A percentile compares a stretch with the other conserved stretches of the same genome.
Conservation (phyloP, 2,888 invertebrate species). For the Drosophila parthenogenetica region DNA sequence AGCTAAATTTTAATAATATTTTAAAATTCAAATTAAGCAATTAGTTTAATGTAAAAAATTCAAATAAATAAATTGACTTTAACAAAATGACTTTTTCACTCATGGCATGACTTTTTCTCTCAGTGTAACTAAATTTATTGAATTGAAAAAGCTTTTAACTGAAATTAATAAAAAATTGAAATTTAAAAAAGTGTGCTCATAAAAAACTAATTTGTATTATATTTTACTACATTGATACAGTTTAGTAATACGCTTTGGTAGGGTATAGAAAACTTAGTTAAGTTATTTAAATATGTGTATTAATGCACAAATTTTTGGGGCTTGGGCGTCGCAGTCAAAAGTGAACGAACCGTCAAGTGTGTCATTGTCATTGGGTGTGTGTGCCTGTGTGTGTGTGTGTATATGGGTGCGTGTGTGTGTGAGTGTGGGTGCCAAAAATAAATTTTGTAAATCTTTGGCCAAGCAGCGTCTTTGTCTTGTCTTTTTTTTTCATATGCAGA, state of each 20-base stretch:
- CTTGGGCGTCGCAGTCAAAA: constrained; percentile 46
- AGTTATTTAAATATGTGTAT: constrained; percentile 18
- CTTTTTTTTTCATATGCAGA: constrained; percentile 22
- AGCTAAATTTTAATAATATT: background rate
- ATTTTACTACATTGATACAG: background rate
- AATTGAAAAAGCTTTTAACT: no score
- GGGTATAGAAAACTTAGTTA: background rate
- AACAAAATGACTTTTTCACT: no score
- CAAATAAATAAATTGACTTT: background rate
- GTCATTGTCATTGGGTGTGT: constrained; percentile 51
- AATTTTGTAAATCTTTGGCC: constrained; percentile 5
- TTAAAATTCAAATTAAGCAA: background rate
- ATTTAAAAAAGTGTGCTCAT: no score
- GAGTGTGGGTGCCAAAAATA: constrained; percentile 23
- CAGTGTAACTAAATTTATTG: no score
- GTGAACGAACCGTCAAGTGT: constrained; percentile 59
- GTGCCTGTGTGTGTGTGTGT: constrained; percentile 1
- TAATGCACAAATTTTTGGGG: constrained; percentile 33
- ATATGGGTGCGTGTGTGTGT: constrained; percentile 5
- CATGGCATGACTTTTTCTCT: no score
- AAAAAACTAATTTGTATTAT: no score
- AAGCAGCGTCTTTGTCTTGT: constrained; percentile 9
- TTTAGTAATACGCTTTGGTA: background rate
- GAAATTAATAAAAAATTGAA: no score
- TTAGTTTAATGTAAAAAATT: background rate